phyloP scores from a whole-genome alignment of 2,113 vertebrate species.

The Microcebus ravelobensis region DNA sequence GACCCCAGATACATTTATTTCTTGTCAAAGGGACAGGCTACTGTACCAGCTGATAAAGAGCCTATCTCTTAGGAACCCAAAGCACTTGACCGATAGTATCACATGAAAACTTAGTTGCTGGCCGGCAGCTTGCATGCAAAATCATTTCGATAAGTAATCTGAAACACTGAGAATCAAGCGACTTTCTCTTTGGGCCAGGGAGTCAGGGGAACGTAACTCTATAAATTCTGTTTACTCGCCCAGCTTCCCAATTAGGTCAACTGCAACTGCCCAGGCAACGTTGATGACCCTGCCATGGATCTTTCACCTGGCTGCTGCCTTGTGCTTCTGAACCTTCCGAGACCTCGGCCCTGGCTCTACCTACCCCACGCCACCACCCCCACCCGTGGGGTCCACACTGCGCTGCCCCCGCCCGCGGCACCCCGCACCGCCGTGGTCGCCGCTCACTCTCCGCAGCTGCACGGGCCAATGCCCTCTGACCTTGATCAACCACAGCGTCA shows the following conservation, averaged over 20 bases:
- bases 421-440: fast-evolving
- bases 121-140: neutral
- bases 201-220: neutral
- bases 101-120: neutral
- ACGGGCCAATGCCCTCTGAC: neutral
- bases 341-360: neutral
- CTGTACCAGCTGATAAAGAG: neutral
- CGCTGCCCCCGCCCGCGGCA: neutral
- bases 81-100: slow-evolving; percentile 46
- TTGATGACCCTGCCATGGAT: neutral
- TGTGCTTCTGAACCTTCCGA: neutral
- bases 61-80: neutral
- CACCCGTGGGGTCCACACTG: fast-evolving
- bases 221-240: neutral
- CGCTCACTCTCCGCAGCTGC: neutral
- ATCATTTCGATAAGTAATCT: slow-evolving; percentile 14
- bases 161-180: slow-evolving; percentile 1
- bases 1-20: neutral
- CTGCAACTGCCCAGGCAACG: neutral
- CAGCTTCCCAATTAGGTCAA: neutral
- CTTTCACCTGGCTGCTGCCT: neutral
- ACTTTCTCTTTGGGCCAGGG: neutral
- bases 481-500: neutral
- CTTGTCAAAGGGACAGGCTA: neutral
- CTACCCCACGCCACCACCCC: neutral